These are phyloP conservation scores for Ennomos erosarius DNA, from an alignment of 2,888 invertebrate species.

Conservation along the genomic window DNA sequence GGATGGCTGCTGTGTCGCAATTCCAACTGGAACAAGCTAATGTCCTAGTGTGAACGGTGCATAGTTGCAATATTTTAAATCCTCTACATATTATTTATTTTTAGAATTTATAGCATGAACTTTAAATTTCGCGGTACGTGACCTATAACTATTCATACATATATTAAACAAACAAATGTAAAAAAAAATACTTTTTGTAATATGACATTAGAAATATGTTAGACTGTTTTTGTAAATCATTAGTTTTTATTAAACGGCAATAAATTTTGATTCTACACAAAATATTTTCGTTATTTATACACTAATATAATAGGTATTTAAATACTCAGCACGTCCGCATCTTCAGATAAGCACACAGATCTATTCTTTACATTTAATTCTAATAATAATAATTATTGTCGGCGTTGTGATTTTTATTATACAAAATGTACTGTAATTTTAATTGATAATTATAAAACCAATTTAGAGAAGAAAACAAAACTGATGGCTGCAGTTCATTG, in stretches of 20 bases:
- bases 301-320: background rate
- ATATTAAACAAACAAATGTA: too few relatives aligned
- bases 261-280: too few relatives aligned
- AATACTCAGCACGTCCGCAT: constrained; percentile 15
- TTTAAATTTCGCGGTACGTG: background rate
- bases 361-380: background rate
- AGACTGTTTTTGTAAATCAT: too few relatives aligned
- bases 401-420: constrained; percentile 21
- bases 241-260: too few relatives aligned
- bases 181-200: too few relatives aligned
- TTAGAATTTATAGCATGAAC: constrained; percentile 2
- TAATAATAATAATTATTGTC: background rate
- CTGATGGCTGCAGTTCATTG: too few relatives aligned
- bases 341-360: constrained; percentile 8
- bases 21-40: background rate
- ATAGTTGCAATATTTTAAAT: background rate
- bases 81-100: background rate
- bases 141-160: too few relatives aligned
- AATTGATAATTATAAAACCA: background rate
- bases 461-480: background rate
- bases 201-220: too few relatives aligned
- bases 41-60: constrained; percentile 10
- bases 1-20: background rate
- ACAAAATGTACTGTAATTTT: constrained; percentile 1
- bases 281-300: background rate